These are phyloP conservation scores for Lasioglossum calceatum DNA, from an alignment of 2,888 invertebrate genomes.

Conservation along the genomic window DNA sequence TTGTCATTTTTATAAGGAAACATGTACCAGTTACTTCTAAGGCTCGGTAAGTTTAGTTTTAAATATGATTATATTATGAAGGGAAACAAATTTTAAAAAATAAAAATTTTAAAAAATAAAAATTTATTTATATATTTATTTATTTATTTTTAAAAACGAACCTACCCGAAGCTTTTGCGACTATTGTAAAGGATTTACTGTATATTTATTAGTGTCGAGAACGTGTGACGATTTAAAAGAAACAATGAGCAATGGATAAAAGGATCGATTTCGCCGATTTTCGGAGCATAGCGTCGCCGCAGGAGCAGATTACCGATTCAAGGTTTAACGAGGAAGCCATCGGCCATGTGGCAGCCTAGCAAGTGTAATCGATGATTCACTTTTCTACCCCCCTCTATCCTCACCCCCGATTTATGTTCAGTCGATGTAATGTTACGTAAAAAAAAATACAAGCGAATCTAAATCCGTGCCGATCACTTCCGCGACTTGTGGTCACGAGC, in stretches of 20 bases:
- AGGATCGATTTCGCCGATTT: neutral
- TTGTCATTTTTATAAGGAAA: too few relatives aligned
- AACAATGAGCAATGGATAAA: neutral
- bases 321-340: slow-evolving; percentile 71
- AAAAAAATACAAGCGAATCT: slow-evolving; percentile 38
- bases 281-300: neutral
- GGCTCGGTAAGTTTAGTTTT: too few relatives aligned
- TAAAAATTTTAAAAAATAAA: too few relatives aligned
- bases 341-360: slow-evolving; percentile 69
- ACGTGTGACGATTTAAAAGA: neutral
- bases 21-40: too few relatives aligned
- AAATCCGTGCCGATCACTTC: slow-evolving; percentile 49
- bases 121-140: too few relatives aligned
- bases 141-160: too few relatives aligned
- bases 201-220: neutral
- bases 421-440: slow-evolving; percentile 61
- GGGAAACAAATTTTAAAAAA: too few relatives aligned
- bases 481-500: slow-evolving; percentile 19
- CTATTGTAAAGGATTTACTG: too few relatives aligned
- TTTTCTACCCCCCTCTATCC: slow-evolving; percentile 44
- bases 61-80: too few relatives aligned
- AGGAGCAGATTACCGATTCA: slow-evolving; percentile 68
- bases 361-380: slow-evolving; percentile 76
- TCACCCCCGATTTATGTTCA: slow-evolving; percentile 38
- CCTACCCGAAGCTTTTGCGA: too few relatives aligned